Evolutionary conservation across 2,113 vertebrate species (phyloP).

Genomic region (Labrus mixtus): DNA sequence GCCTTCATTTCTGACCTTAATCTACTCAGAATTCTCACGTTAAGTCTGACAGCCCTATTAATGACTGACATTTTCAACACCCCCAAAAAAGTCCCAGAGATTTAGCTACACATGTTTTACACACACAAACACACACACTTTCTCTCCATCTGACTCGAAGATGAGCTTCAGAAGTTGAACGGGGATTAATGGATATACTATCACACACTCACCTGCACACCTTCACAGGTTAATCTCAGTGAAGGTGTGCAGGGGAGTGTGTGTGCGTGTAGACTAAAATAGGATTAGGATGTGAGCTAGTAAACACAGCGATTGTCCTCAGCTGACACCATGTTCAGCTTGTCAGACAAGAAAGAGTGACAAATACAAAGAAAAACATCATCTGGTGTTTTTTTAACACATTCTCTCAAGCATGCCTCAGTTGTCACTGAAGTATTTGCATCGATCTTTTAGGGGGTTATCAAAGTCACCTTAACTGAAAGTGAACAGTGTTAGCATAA

Average conservation of each 20-base stretch:
- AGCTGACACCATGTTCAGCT: background rate
- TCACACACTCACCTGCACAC: no score
- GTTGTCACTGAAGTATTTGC: no score
- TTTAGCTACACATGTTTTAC: no score
- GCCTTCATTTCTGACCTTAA: no score
- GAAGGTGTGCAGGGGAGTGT: conserved; percentile 28
- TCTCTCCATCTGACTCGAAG: background rate
- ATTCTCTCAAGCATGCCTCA: background rate
- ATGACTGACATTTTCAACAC: no score
- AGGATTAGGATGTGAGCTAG: conserved; percentile 40
- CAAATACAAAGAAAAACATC: background rate
- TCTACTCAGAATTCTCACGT: no score
- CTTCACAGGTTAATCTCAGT: conserved; percentile 63
- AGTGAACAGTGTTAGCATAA: background rate
- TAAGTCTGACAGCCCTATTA: no score
- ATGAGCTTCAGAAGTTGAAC: conserved; percentile 26
- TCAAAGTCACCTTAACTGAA: no score
- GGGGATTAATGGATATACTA: conserved; percentile 43
- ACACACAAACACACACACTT: no score
- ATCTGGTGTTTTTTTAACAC: background rate
- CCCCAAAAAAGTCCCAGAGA: no score
- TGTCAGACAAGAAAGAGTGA: background rate
- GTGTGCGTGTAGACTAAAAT: conserved; percentile 2
- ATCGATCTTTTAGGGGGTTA: no score
- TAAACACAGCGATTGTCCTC: conserved; percentile 30